Percentiles rank a stretch among this genome's conserved stretches.
phyloP scores from a whole-genome alignment of 2,113 vertebrate species.

The Acrocephalus kingi region DNA sequence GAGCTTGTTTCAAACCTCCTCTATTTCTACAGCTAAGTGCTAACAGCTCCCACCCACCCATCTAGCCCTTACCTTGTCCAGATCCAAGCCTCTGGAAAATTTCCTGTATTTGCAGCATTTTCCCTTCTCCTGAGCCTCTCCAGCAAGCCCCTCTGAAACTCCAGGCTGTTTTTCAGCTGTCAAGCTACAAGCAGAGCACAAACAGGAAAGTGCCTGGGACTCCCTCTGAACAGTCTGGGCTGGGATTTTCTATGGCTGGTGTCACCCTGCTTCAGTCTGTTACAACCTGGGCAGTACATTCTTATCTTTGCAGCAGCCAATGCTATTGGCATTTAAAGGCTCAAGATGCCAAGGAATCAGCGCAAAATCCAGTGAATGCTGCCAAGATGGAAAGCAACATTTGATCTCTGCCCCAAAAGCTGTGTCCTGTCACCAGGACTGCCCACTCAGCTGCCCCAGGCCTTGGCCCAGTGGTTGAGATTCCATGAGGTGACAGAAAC shows the following conservation, averaged over 20 bases:
- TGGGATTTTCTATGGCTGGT: not conserved
- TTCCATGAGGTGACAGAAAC: not conserved
- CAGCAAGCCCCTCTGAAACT: not conserved
- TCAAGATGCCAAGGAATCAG: not conserved
- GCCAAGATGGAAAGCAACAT: not conserved
- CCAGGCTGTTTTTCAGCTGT: not conserved
- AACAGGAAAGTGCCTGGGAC: not conserved
- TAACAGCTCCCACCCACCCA: not conserved
- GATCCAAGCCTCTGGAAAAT: not conserved
- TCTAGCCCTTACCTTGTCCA: not conserved
- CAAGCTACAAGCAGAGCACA: not conserved
- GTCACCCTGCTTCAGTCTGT: not conserved
- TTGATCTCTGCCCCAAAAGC: not conserved
- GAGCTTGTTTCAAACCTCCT: not conserved
- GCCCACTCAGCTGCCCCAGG: not conserved
- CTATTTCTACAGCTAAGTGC: not conserved
- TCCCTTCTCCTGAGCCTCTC: not conserved
- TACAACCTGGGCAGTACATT: not conserved
- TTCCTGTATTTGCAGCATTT: not conserved
- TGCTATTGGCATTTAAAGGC: not conserved
- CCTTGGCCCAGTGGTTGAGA: not conserved
- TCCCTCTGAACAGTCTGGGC: not conserved
- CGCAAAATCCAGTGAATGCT: not conserved
- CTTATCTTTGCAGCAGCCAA: not conserved
- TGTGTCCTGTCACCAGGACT: not conserved